Percentiles rank a stretch among this genome's conserved stretches.
phyloP scores from a whole-genome alignment of 2,888 invertebrate species.

The Alviniconcha strummeri region DNA sequence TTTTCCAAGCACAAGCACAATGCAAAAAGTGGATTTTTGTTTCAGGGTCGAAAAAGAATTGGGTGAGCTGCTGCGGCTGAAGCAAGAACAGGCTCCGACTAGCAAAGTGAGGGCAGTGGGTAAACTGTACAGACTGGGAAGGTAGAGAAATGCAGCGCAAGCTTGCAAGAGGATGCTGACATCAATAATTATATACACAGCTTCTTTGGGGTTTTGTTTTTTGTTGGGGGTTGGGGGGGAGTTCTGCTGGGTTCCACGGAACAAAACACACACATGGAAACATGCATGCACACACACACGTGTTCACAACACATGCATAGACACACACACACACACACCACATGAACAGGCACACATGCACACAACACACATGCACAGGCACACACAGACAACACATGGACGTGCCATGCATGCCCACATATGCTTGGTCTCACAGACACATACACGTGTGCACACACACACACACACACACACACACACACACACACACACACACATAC shows the following conservation, averaged over 20 bases:
- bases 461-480: neutral
- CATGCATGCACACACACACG: no score
- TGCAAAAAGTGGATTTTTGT: neutral
- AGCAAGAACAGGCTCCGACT: constrained; percentile 72
- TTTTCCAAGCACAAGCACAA: no score
- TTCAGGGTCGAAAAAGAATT: constrained; percentile 84
- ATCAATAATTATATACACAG: no score
- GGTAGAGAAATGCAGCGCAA: no score
- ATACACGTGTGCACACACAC: neutral
- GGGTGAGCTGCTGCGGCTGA: constrained; percentile 81
- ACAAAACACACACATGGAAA: no score
- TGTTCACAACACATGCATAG: no score
- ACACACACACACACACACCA: no score
- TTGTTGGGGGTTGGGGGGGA: no score
- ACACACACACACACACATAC: neutral
- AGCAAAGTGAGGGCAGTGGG: neutral
- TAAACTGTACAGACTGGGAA: no score
- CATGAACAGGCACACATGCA: no score
- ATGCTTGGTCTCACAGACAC: neutral
- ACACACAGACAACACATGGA: neutral
- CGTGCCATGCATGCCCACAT: neutral
- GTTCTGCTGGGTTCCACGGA: no score
- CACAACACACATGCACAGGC: neutral
- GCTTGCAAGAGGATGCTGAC: no score
- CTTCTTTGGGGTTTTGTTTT: neutral